Conservation (phyloP, 2,113 vertebrate genomes). For the Oryzias melastigma region DNA sequence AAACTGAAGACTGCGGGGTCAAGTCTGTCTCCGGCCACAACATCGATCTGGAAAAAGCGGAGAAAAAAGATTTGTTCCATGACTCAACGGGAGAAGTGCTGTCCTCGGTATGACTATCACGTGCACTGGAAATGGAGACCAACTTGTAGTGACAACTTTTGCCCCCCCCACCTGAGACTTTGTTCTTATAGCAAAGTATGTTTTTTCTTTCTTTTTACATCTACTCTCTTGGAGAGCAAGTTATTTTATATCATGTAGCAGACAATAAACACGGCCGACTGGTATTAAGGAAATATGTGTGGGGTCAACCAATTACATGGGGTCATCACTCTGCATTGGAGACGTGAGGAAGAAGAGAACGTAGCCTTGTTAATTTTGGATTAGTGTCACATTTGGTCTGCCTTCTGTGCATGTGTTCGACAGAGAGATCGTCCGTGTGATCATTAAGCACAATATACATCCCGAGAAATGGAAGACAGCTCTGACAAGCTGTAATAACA, state of each 20-base stretch:
- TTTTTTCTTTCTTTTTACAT: constrained; percentile 22
- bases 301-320: constrained; percentile 50
- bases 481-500: constrained; percentile 22
- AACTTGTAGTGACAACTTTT: constrained; percentile 60
- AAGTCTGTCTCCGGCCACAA: constrained; percentile 80
- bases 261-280: constrained; percentile 5
- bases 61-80: constrained; percentile 80
- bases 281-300: constrained; percentile 29
- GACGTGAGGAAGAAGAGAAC: constrained; percentile 41
- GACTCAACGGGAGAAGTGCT: constrained; percentile 83
- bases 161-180: constrained; percentile 12
- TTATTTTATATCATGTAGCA: constrained; percentile 1
- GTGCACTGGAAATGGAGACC: constrained; percentile 84
- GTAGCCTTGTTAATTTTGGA: constrained; percentile 68
- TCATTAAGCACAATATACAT: constrained; percentile 57
- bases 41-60: constrained; percentile 79
- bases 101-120: constrained; percentile 93
- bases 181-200: constrained; percentile 22
- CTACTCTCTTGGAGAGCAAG: not conserved
- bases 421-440: constrained; percentile 36
- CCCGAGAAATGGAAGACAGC: constrained; percentile 21
- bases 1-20: constrained; percentile 78
- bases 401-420: constrained; percentile 32
- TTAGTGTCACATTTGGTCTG: constrained; percentile 67
- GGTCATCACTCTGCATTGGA: constrained; percentile 46